A percentile compares a stretch with the other conserved stretches of the same genome.
Evolutionary conservation across 2,113 vertebrate genomes (phyloP).

Genomic region (Mustelus asterias): DNA sequence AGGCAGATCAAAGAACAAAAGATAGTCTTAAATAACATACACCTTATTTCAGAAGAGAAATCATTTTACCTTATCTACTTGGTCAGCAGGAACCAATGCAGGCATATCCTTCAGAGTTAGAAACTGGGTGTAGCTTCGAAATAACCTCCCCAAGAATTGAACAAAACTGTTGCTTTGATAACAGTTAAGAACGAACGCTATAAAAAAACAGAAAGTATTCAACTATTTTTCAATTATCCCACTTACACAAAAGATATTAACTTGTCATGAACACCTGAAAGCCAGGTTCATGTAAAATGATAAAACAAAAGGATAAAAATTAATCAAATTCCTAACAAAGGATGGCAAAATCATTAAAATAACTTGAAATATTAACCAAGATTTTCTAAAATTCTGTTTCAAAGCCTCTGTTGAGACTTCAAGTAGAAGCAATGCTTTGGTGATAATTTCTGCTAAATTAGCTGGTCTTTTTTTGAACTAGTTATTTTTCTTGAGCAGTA

Average conservation of each 20-base stretch:
- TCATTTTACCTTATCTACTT: conserved; percentile 32
- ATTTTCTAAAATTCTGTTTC: background rate
- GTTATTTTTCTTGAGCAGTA: background rate
- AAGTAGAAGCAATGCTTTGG: background rate
- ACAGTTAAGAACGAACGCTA: conserved; percentile 28
- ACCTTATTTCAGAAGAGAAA: background rate
- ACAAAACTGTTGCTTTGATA: background rate
- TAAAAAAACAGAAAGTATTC: background rate
- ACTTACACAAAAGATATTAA: background rate
- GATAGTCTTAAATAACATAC: background rate
- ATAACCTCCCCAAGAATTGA: conserved; percentile 8
- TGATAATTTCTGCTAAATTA: background rate
- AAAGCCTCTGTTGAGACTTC: background rate
- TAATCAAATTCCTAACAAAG: background rate
- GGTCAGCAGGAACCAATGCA: conserved; percentile 27
- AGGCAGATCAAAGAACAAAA: background rate
- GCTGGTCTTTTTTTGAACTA: background rate
- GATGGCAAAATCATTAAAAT: background rate
- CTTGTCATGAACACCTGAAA: background rate
- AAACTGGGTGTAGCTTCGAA: background rate
- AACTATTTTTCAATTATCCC: background rate
- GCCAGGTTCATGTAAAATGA: background rate
- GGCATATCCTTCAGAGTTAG: conserved; percentile 34
- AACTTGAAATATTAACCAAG: background rate
- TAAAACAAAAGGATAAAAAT: background rate